Percentiles rank a stretch among this genome's conserved stretches.
These are phyloP conservation scores for Pogona vitticeps DNA, from an alignment of 2,113 vertebrate species.

Conservation along the genomic window DNA sequence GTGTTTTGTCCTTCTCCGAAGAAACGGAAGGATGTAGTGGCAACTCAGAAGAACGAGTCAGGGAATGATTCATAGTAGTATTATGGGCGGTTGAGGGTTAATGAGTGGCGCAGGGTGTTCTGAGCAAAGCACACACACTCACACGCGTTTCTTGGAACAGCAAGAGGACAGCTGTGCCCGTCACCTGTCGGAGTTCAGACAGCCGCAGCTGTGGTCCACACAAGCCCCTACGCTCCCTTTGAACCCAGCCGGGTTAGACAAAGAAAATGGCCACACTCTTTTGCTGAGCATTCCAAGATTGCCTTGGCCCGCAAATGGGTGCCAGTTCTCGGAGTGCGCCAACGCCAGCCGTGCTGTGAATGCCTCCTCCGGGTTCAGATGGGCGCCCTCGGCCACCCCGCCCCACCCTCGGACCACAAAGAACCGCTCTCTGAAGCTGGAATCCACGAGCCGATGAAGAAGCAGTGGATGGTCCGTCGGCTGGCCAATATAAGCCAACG, in stretches of 20 bases:
- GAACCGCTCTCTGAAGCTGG: not conserved
- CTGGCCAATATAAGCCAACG: no score
- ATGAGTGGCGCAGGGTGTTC: not conserved
- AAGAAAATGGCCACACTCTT: slow-evolving; percentile 46
- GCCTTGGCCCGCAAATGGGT: slow-evolving; percentile 1
- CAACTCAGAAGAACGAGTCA: not conserved
- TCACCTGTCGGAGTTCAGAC: slow-evolving; percentile 72
- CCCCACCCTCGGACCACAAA: not conserved
- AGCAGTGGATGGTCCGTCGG: no score
- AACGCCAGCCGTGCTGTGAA: not conserved
- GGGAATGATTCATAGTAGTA: not conserved
- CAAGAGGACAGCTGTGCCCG: slow-evolving; percentile 63
- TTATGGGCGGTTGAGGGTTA: slow-evolving; percentile 15
- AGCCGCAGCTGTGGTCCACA: slow-evolving; percentile 60
- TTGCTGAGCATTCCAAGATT: slow-evolving; percentile 57
- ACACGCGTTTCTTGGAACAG: slow-evolving; percentile 3
- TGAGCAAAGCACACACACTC: not conserved
- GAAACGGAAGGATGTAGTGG: not conserved
- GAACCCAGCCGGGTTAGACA: slow-evolving; percentile 58
- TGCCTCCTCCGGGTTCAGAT: not conserved
- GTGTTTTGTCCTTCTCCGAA: not conserved
- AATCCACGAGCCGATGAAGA: not conserved
- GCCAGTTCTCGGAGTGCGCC: not conserved
- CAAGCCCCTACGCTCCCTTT: slow-evolving; percentile 45
- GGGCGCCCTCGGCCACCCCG: not conserved